Conservation (phyloP, 92 coral and sea anemone species). For the Porites rus region DNA sequence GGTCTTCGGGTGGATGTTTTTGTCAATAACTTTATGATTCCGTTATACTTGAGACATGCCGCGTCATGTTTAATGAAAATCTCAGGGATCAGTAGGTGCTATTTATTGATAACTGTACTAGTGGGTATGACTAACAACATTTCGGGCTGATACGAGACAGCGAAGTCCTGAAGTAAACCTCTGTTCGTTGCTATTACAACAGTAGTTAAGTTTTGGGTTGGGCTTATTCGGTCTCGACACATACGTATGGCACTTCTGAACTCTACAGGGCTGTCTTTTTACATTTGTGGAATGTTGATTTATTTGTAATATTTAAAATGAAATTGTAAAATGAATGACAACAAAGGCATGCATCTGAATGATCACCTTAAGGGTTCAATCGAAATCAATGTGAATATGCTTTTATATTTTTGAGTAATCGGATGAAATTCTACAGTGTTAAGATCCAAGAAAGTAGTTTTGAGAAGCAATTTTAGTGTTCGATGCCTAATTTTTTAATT, state of each 20-base stretch:
- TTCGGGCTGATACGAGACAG: neutral
- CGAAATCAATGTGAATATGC: neutral
- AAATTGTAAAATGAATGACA: neutral
- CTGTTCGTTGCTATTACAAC: too few species aligned
- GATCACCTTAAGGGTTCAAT: neutral
- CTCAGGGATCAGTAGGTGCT: neutral
- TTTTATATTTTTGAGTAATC: neutral
- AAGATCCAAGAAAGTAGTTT: neutral
- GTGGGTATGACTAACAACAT: constrained; percentile 1
- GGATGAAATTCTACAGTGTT: neutral
- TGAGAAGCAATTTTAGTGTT: neutral
- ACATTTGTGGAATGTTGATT: neutral
- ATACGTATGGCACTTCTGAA: neutral
- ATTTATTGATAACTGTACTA: neutral
- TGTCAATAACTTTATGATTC: constrained; percentile 4
- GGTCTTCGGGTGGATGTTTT: constrained; percentile 16
- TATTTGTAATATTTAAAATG: neutral
- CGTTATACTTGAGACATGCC: constrained; percentile 38
- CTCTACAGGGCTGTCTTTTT: neutral
- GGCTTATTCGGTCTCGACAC: neutral
- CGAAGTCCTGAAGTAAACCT: neutral
- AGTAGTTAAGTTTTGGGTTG: neutral
- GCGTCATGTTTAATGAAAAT: constrained; percentile 19
- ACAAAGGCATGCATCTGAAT: neutral
- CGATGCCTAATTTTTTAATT: neutral